Percentiles rank a stretch among this genome's conserved stretches.
phyloP scores from a whole-genome alignment of 1,140 invertebrate genomes.

The Armadillidium nasatum region DNA sequence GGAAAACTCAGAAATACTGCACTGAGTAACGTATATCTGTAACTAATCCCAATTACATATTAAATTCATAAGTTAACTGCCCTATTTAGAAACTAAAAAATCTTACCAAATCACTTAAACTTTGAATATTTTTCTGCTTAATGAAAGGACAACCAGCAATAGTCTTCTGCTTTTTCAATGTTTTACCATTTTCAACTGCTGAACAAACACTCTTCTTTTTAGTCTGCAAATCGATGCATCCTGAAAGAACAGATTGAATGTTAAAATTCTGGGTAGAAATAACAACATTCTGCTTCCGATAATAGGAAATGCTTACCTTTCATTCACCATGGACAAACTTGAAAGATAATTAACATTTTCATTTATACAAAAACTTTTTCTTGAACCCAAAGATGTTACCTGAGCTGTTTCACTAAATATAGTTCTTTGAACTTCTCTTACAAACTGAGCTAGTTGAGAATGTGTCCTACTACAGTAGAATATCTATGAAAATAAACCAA shows the following conservation, averaged over 20 bases:
- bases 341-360: slow-evolving; percentile 68
- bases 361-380: slow-evolving; percentile 90
- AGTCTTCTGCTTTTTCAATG: slow-evolving; percentile 51
- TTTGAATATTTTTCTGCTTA: slow-evolving; percentile 61
- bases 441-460: slow-evolving; percentile 91
- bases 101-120: slow-evolving; percentile 50
- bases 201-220: slow-evolving; percentile 59
- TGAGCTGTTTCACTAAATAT: slow-evolving; percentile 66
- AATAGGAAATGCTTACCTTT: slow-evolving; percentile 58
- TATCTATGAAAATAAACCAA: slow-evolving; percentile 58
- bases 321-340: slow-evolving; percentile 81
- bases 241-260: slow-evolving; percentile 13
- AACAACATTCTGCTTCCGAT: too few species aligned
- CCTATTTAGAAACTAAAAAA: too few species aligned
- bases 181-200: slow-evolving; percentile 58
- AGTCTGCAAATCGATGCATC: slow-evolving; percentile 80
- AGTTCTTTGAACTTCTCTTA: slow-evolving; percentile 82
- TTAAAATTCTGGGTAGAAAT: background rate
- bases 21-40: too few species aligned
- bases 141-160: slow-evolving; percentile 62
- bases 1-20: too few species aligned
- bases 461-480: slow-evolving; percentile 94
- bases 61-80: too few species aligned
- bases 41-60: too few species aligned
- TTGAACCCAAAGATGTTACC: slow-evolving; percentile 79